Conservation (phyloP, 2,797 vertebrate genomes). For the Hafferia zeledoni region DNA sequence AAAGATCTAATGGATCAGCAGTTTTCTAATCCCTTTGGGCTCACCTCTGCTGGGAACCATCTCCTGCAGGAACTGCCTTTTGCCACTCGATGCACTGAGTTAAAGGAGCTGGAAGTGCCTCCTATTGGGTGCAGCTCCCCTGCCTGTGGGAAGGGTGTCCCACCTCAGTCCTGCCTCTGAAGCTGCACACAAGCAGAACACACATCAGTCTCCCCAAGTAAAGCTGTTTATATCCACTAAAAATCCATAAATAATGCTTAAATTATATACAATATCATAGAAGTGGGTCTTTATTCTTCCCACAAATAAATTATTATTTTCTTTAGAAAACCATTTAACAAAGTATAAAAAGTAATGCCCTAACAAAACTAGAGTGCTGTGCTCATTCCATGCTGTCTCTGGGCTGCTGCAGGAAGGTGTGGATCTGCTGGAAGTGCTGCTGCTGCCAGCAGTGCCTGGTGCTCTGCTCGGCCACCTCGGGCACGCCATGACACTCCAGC, state of each 20-base stretch:
- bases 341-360: conserved; percentile 69
- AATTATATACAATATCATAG: conserved; percentile 31
- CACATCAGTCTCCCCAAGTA: neutral
- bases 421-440: too few relatives aligned
- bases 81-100: neutral
- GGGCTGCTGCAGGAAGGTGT: conserved; percentile 20
- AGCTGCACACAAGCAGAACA: neutral
- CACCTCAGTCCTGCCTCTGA: neutral
- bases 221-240: neutral
- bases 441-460: conserved; percentile 66
- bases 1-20: neutral
- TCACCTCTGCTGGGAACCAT: neutral
- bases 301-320: conserved; percentile 68
- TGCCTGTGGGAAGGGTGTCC: neutral
- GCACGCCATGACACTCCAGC: conserved; percentile 72
- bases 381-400: conserved; percentile 8
- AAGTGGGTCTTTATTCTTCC: conserved; percentile 59
- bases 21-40: neutral
- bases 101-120: neutral
- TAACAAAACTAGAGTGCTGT: conserved; percentile 38
- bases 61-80: neutral
- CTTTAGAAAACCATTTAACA: conserved; percentile 21
- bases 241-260: conserved; percentile 44
- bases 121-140: neutral
- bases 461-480: conserved; percentile 56